A percentile compares a stretch with the other conserved stretches of the same genome.
Conservation (phyloP, 2,113 vertebrate species). For the Syngnathus floridae region DNA sequence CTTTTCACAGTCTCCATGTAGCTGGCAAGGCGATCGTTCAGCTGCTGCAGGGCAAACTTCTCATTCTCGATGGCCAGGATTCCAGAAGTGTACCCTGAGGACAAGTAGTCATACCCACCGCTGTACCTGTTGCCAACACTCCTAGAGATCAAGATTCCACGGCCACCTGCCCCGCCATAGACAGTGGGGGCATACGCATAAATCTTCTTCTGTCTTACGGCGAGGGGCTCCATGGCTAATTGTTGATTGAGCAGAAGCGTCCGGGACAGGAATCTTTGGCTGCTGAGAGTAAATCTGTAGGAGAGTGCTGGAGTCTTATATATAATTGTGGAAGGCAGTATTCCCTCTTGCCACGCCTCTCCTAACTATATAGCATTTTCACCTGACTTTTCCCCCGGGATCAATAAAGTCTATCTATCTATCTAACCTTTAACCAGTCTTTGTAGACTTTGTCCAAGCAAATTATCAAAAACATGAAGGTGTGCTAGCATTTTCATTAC, state of each 20-base stretch:
- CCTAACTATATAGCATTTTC: slow-evolving; percentile 34
- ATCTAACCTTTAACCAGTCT: slow-evolving; percentile 19
- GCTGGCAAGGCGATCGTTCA: slow-evolving; percentile 69
- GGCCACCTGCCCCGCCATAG: slow-evolving; percentile 62
- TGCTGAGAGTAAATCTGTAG: slow-evolving; percentile 21
- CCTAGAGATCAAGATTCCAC: slow-evolving; percentile 56
- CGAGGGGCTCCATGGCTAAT: slow-evolving; percentile 39
- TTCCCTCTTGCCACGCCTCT: slow-evolving; percentile 40
- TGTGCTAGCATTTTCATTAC: not conserved
- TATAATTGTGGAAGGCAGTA: slow-evolving; percentile 18
- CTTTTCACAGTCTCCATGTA: slow-evolving; percentile 70
- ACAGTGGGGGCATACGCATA: slow-evolving; percentile 47
- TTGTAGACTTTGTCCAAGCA: slow-evolving; percentile 43
- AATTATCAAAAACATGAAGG: slow-evolving; percentile 10
- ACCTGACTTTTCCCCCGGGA: slow-evolving; percentile 1
- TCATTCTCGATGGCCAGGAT: slow-evolving; percentile 54
- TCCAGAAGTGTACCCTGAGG: not conserved
- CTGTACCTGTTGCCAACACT: slow-evolving; percentile 29
- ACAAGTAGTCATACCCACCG: slow-evolving; percentile 21
- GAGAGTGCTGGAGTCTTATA: slow-evolving; percentile 30
- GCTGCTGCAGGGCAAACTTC: slow-evolving; percentile 66
- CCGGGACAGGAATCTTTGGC: slow-evolving; percentile 18
- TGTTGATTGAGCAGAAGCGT: slow-evolving; percentile 8
- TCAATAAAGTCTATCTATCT: no score
- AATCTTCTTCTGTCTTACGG: slow-evolving; percentile 16